These are phyloP conservation scores for Iphiclides podalirius DNA, from an alignment of 2,888 invertebrate genomes.

Conservation along the genomic window DNA sequence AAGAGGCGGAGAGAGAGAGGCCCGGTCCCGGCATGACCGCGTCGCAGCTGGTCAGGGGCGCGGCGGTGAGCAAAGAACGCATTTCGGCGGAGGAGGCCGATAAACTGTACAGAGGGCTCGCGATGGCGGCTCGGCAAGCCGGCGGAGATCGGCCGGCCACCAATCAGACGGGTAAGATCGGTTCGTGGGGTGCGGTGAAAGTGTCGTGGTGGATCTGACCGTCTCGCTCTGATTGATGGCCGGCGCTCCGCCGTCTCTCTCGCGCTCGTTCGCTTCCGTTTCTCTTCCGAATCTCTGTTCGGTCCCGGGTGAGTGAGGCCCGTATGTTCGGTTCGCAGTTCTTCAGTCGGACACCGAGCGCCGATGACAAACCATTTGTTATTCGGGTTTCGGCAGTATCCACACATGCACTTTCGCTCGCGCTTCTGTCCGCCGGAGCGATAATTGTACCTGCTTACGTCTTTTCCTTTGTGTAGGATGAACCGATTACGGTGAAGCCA, in stretches of 20 bases:
- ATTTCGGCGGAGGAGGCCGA: conserved; percentile 77
- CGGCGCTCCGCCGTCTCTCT: conserved; percentile 35
- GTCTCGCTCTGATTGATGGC: conserved; percentile 47
- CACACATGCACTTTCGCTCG: conserved; percentile 75
- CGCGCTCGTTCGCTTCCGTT: conserved; percentile 30
- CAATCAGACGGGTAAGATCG: conserved; percentile 80
- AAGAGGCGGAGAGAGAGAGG: conserved; percentile 14
- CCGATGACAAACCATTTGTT: conserved; percentile 48
- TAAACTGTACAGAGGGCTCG: conserved; percentile 62
- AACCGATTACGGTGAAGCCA: conserved; percentile 22
- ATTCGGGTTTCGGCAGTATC: conserved; percentile 61
- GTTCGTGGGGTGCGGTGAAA: conserved; percentile 65
- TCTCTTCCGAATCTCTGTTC: conserved; percentile 41
- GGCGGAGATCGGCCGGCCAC: conserved; percentile 70
- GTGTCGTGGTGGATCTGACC: conserved; percentile 63
- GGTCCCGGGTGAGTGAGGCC: conserved; percentile 49
- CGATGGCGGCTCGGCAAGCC: conserved; percentile 61
- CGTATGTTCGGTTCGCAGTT: conserved; percentile 40
- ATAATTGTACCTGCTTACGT: conserved; percentile 29
- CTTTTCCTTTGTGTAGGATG: conserved; percentile 9
- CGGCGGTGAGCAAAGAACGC: conserved; percentile 41
- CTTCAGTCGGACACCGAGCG: conserved; percentile 39
- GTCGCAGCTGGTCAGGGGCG: conserved; percentile 51
- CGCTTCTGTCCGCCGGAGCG: conserved; percentile 46
- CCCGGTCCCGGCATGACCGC: conserved; percentile 36